phyloP scores from a whole-genome alignment of 2,113 vertebrate species.

The Chelonoidis abingdonii region DNA sequence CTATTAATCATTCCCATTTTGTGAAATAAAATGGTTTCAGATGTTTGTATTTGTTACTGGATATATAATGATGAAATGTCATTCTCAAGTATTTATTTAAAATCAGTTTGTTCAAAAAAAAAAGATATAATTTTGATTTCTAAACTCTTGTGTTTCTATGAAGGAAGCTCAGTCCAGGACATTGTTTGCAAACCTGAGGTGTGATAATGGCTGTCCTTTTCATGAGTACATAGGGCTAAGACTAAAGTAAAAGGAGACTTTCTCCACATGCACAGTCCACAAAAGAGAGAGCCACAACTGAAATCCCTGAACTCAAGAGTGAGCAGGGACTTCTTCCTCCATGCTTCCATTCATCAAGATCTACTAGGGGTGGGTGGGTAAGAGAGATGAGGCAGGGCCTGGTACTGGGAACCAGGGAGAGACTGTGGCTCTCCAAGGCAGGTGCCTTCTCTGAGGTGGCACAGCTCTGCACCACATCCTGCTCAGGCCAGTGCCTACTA shows the following conservation, averaged over 20 bases:
- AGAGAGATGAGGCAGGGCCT: neutral
- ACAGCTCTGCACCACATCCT: neutral
- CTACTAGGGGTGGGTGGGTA: neutral
- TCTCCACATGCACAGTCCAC: neutral
- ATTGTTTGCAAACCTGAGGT: neutral
- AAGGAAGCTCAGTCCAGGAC: neutral
- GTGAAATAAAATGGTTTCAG: neutral
- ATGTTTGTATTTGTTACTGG: neutral
- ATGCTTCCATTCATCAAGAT: neutral
- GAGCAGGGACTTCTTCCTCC: neutral
- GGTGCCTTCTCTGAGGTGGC: neutral
- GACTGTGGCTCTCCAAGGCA: neutral
- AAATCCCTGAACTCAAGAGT: neutral
- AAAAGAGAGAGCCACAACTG: neutral
- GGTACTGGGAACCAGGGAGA: neutral
- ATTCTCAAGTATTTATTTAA: conserved; percentile 4
- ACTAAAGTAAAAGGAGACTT: neutral
- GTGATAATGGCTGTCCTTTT: neutral
- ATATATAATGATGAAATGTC: fast-evolving
- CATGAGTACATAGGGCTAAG: neutral
- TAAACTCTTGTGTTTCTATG: neutral
- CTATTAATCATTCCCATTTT: neutral
- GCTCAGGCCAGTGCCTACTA: fast-evolving
- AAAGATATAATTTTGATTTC: neutral
- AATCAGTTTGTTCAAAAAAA: neutral